These are phyloP conservation scores for Pempheris klunzingeri DNA, from an alignment of 2,797 vertebrate genomes.

Conservation along the genomic window DNA sequence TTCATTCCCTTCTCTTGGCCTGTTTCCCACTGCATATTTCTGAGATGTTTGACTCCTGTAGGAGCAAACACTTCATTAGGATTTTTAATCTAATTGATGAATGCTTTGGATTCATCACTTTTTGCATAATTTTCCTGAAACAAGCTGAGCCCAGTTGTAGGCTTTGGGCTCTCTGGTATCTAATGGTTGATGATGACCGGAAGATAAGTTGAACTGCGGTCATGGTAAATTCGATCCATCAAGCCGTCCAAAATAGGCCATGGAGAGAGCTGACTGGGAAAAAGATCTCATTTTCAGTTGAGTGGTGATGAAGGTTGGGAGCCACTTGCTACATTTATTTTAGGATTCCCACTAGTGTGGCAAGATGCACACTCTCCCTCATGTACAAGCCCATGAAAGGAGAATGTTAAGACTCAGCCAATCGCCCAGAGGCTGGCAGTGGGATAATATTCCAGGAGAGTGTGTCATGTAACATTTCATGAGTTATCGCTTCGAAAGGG, in stretches of 20 bases:
- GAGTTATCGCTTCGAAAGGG: conserved; percentile 86
- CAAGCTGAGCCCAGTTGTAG: conserved; percentile 5
- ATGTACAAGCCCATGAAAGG: conserved; percentile 88
- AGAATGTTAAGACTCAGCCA: conserved; percentile 84
- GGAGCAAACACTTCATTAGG: conserved; percentile 61
- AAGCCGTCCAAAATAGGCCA: conserved; percentile 82
- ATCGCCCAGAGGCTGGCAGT: conserved; percentile 80
- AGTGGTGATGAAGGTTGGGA: conserved; percentile 83
- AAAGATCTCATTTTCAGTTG: conserved; percentile 86
- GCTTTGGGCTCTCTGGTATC: conserved; percentile 35
- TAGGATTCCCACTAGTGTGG: conserved; percentile 88
- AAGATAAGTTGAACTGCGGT: conserved; percentile 76
- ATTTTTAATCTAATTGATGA: conserved; percentile 58
- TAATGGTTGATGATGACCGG: conserved; percentile 51
- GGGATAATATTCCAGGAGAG: conserved; percentile 87
- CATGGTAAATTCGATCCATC: conserved; percentile 80
- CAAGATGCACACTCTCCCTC: conserved; percentile 82
- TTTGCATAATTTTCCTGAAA: conserved; percentile 20
- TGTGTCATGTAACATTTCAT: conserved; percentile 88
- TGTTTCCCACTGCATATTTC: conserved; percentile 68
- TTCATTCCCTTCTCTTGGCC: conserved; percentile 69
- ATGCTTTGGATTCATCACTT: conserved; percentile 37
- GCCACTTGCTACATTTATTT: conserved; percentile 89
- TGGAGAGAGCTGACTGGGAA: conserved; percentile 83
- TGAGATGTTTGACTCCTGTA: conserved; percentile 60